phyloP scores from a whole-genome alignment of 2,797 vertebrate genomes.

The Amazona ochrocephala region DNA sequence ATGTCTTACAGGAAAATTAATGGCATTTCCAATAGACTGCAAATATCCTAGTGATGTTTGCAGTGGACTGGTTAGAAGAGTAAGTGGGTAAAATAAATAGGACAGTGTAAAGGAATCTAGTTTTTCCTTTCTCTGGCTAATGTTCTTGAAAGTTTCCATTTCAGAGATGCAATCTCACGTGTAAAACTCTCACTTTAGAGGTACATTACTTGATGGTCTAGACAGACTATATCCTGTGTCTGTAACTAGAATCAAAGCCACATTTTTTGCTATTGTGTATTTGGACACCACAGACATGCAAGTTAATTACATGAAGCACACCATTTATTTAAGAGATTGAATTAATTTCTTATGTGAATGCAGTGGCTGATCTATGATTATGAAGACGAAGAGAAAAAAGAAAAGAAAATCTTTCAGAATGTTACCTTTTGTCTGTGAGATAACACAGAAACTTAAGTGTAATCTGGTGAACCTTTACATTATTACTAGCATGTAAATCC shows the following conservation, averaged over 20 bases:
- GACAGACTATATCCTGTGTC: constrained; percentile 62
- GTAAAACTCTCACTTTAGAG: constrained; percentile 29
- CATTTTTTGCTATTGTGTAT: constrained; percentile 28
- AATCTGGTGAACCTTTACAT: background rate
- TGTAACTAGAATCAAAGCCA: constrained; percentile 45
- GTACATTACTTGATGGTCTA: constrained; percentile 50
- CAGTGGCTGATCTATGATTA: background rate
- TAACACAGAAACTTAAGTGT: background rate
- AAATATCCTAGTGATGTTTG: background rate
- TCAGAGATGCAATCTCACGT: constrained; percentile 45
- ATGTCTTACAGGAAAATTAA: background rate
- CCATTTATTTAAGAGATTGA: background rate
- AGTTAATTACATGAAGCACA: constrained; percentile 13
- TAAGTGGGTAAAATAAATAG: background rate
- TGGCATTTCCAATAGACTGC: background rate
- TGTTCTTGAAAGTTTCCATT: constrained; percentile 33
- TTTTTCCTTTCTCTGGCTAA: background rate
- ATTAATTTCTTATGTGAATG: background rate
- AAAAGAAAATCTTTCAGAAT: accelerated
- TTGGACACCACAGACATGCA: background rate
- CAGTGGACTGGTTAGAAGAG: background rate
- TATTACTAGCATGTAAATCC: background rate
- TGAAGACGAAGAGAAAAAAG: background rate
- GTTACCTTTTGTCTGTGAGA: background rate
- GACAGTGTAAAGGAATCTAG: background rate